Evolutionary conservation across 2,113 vertebrate genomes (phyloP).

Genomic region (Nerophis ophidion): DNA sequence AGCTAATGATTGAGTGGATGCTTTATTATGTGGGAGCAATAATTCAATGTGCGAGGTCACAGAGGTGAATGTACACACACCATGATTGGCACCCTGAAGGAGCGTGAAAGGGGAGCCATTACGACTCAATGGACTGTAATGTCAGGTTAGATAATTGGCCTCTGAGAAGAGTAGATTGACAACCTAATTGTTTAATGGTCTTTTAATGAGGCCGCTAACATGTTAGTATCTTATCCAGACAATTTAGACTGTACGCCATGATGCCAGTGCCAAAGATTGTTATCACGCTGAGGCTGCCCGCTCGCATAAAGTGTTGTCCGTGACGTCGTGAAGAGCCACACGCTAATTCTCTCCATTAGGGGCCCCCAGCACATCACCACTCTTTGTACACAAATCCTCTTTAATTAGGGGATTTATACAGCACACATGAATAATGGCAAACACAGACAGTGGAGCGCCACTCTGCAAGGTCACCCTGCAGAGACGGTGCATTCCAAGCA

Average conservation of each 20-base stretch:
- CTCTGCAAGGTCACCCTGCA: conserved; percentile 53
- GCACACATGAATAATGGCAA: conserved; percentile 59
- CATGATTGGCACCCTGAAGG: conserved; percentile 1
- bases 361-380: conserved; percentile 45
- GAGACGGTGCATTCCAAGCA: conserved; percentile 46
- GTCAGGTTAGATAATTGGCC: conserved; percentile 37
- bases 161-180: conserved; percentile 40
- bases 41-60: conserved; percentile 15
- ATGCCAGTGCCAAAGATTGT: conserved; percentile 29
- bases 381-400: conserved; percentile 66
- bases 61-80: not conserved
- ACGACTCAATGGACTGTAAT: conserved; percentile 30
- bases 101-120: conserved; percentile 19
- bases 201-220: conserved; percentile 38
- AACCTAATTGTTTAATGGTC: conserved; percentile 57
- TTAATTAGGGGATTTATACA: conserved; percentile 67
- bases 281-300: conserved; percentile 24
- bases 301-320: conserved; percentile 19
- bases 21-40: not conserved
- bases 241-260: conserved; percentile 27
- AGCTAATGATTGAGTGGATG: not conserved
- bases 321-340: not conserved
- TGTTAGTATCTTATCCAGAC: conserved; percentile 17
- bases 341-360: conserved; percentile 46
- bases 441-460: conserved; percentile 29